phyloP scores from a whole-genome alignment of 2,797 vertebrate species.

The Mus minutoides region DNA sequence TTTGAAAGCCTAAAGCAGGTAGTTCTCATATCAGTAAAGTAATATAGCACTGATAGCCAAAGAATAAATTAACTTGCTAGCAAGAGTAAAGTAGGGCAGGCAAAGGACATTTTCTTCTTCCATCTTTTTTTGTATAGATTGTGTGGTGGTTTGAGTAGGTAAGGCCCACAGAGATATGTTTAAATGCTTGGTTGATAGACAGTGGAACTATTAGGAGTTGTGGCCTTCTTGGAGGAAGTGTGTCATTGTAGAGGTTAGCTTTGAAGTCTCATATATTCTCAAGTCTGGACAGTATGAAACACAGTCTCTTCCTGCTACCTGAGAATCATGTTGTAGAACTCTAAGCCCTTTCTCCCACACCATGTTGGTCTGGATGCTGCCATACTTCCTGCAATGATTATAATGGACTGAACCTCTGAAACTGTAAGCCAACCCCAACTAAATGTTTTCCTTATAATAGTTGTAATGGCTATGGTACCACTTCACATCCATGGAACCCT shows the following conservation, averaged over 20 bases:
- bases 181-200: background rate
- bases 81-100: background rate
- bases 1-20: background rate
- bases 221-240: background rate
- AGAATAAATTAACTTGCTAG: background rate
- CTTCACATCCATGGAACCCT: background rate
- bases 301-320: background rate
- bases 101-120: background rate
- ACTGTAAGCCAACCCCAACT: background rate
- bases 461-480: background rate
- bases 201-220: background rate
- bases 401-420: background rate
- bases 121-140: background rate
- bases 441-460: background rate
- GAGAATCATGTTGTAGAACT: background rate
- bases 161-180: background rate
- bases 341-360: background rate
- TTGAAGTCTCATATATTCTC: background rate
- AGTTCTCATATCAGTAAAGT: background rate
- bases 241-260: background rate
- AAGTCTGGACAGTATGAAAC: background rate
- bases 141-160: background rate
- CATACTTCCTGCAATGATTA: background rate
- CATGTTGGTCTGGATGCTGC: background rate
- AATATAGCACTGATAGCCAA: background rate